These are phyloP conservation scores for Papilio helenus DNA, from an alignment of 1,140 invertebrate species.

Conservation along the genomic window DNA sequence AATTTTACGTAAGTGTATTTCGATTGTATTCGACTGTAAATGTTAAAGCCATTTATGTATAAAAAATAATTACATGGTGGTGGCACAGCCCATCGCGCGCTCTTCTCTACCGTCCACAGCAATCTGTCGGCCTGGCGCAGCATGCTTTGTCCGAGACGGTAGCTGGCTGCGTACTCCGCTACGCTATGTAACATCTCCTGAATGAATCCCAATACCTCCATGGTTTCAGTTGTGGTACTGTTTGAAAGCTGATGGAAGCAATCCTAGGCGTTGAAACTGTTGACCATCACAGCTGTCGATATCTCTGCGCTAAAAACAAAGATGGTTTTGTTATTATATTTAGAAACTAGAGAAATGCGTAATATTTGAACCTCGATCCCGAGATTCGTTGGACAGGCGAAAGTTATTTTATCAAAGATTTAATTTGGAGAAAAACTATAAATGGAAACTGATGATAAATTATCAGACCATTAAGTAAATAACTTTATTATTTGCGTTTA, in stretches of 20 bases:
- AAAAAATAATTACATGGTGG: constrained; percentile 62
- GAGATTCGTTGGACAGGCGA: too few relatives aligned
- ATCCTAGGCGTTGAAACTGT: not conserved
- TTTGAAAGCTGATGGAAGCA: not conserved
- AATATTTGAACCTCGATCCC: not conserved
- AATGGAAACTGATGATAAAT: too few relatives aligned
- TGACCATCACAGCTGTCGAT: not conserved
- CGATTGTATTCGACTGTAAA: not conserved
- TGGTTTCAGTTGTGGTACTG: constrained; percentile 47
- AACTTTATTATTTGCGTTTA: too few relatives aligned
- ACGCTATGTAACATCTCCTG: constrained; percentile 63
- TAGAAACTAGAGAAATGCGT: not conserved
- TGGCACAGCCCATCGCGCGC: constrained; percentile 84
- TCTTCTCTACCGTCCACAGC: constrained; percentile 83
- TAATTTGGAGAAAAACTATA: too few relatives aligned
- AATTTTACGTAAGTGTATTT: too few relatives aligned
- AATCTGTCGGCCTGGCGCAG: constrained; percentile 78
- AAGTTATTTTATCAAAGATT: too few relatives aligned
- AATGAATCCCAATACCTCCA: constrained; percentile 66
- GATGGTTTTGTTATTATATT: not conserved
- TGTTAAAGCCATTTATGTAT: not conserved
- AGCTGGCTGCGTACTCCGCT: constrained; percentile 70
- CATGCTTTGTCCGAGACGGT: constrained; percentile 77
- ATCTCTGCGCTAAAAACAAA: not conserved
- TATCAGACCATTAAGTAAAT: too few relatives aligned